Conservation (phyloP, 2,888 invertebrate species). For the Tenthredo mesomela region DNA sequence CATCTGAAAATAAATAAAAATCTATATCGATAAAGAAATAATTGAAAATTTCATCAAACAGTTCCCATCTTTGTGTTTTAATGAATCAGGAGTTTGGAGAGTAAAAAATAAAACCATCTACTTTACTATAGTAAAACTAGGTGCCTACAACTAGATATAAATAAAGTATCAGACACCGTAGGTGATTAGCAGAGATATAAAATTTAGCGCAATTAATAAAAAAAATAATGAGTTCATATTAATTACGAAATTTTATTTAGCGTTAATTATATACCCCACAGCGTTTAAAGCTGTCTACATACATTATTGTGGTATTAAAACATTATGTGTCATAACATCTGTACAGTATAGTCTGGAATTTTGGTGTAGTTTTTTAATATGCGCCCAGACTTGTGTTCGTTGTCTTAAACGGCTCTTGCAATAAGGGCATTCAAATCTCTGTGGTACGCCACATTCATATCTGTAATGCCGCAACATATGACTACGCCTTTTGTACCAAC, state of each 20-base stretch:
- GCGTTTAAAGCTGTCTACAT: background rate
- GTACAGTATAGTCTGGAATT: slow-evolving; percentile 71
- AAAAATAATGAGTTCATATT: background rate
- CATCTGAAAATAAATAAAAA: slow-evolving; percentile 31
- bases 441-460: slow-evolving; percentile 76
- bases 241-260: background rate
- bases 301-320: slow-evolving; percentile 63
- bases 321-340: slow-evolving; percentile 71
- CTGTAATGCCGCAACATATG: slow-evolving; percentile 82
- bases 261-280: background rate
- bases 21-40: background rate
- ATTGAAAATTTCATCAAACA: background rate
- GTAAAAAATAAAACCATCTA: background rate
- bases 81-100: background rate
- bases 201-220: background rate
- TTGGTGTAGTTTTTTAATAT: slow-evolving; percentile 72
- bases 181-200: background rate
- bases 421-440: slow-evolving; percentile 75
- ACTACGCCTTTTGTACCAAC: slow-evolving; percentile 82
- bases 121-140: background rate
- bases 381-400: slow-evolving; percentile 73
- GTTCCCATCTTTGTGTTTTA: background rate
- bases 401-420: slow-evolving; percentile 74
- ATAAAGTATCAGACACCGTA: slow-evolving; percentile 32
- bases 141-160: background rate